Evolutionary conservation across 2,888 invertebrate genomes (phyloP), one percentile per base, ranked within the genome.

Genomic region (Chymomyza procnemis): DNA sequence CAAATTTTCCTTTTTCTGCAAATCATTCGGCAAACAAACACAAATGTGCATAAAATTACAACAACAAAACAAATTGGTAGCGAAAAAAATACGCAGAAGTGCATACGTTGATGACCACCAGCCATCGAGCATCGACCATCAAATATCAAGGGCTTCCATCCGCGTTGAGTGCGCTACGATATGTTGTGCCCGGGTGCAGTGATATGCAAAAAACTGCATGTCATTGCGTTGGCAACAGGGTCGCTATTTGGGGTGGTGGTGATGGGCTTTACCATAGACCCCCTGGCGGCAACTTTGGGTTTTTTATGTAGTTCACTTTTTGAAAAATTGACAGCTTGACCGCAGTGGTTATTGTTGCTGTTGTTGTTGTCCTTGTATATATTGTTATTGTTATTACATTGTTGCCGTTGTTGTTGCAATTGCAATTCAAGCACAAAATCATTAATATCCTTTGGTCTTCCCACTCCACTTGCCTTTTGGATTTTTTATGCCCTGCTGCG

Each of bases 381-480:
- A 79, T 76, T 86, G 85, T 82, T 86, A 82, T 84, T 85, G 77
- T 81, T 79, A 79, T 79, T 73, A 71, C 75, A 76, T 76, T 74
- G 77, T 26, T 26, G 65, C 63, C 57, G 71, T 66, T 63, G 61
- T 60, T 62, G 56, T 60, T 68, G 59, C 61, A 86, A 85, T 88
- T 88, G 83, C 85, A 87, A 87, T 84, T 88, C 81, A 88, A 86
- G 89, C 89, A 88, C 85, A 87, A 89, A 89, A 89, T 89, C 88
- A 89, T 89, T 89, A 88, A 88, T 88, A 85, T 88, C 84, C 88
- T 81, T 78, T 80, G 70, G 73, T 68, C 74, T 68, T 57, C 30
- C 5, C 68, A 58, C 52, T 62, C 50, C 34, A 57, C 59, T 68
- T 60, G 50, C 18, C 30, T 19, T 46, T 59, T 62, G 50, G 26